Percentiles rank a stretch among this genome's conserved stretches.
These are phyloP conservation scores for Pseudotriccus pelzelni DNA, from an alignment of 2,797 vertebrate species.

Conservation along the genomic window DNA sequence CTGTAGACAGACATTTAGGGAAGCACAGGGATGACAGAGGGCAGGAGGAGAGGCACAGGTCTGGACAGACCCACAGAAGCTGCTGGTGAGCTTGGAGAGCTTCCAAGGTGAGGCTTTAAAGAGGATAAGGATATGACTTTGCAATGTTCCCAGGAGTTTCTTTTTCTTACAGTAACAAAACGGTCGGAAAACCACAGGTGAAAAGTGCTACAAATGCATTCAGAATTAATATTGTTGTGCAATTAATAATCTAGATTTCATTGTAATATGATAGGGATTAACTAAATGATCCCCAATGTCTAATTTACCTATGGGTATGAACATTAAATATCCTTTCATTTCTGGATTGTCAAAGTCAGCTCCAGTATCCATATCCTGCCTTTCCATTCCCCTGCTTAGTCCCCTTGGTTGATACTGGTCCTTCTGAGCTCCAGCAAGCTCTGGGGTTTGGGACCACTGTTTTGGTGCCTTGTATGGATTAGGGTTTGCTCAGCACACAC, in stretches of 20 bases:
- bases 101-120: background rate
- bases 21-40: background rate
- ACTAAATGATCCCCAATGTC: background rate
- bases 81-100: background rate
- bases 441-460: background rate
- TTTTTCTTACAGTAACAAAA: background rate
- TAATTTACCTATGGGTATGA: background rate
- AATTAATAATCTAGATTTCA: background rate
- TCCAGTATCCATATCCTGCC: background rate
- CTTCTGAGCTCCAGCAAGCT: background rate
- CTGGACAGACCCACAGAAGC: background rate
- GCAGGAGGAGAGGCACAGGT: background rate
- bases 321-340: background rate
- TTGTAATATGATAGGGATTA: background rate
- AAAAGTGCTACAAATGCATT: background rate
- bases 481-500: background rate
- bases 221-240: background rate
- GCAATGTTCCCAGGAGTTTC: fast-evolving
- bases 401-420: fast-evolving
- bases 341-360: background rate
- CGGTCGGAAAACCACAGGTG: background rate
- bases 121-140: background rate
- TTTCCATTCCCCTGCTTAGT: background rate
- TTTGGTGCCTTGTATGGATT: background rate
- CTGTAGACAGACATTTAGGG: background rate